phyloP scores from a whole-genome alignment of 2,113 vertebrate species.

The Sinocyclocheilus anophthalmus region DNA sequence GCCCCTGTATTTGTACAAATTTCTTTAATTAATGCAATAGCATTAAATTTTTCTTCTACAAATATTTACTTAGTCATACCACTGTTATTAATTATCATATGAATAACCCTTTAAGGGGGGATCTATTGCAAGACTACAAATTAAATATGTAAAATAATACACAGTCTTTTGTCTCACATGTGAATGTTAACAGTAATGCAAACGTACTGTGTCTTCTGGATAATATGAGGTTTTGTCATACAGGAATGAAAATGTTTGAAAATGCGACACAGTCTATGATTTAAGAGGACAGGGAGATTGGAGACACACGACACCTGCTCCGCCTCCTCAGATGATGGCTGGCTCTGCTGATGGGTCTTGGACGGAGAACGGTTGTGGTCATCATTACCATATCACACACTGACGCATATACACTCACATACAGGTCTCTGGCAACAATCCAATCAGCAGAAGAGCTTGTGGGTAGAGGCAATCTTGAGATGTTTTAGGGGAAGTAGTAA shows the following conservation, averaged over 20 bases:
- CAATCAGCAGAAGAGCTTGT: conserved; percentile 32
- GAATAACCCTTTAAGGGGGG: neutral
- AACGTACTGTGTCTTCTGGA: neutral
- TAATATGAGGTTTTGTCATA: neutral
- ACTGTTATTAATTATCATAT: neutral
- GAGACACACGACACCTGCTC: conserved; percentile 25
- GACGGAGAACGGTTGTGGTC: conserved; percentile 27
- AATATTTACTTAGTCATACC: neutral
- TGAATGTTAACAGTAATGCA: neutral
- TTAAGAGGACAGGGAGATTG: conserved; percentile 10
- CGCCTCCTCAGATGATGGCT: conserved; percentile 19
- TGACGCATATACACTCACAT: conserved; percentile 8
- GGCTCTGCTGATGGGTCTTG: conserved; percentile 22
- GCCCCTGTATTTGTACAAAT: no score
- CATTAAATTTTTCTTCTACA: no score
- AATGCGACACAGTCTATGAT: conserved; percentile 8
- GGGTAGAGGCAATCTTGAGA: conserved; percentile 29
- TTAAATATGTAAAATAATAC: neutral
- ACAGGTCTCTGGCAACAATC: conserved; percentile 30
- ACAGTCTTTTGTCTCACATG: neutral
- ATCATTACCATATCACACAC: conserved; percentile 49
- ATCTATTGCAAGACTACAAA: neutral
- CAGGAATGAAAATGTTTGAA: conserved; percentile 28
- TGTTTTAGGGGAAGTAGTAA: conserved; percentile 17
- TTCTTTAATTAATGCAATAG: no score